Base-by-base conservation (phyloP, 2,797 vertebrate species). In the Poeciliopsis infans region DNA sequence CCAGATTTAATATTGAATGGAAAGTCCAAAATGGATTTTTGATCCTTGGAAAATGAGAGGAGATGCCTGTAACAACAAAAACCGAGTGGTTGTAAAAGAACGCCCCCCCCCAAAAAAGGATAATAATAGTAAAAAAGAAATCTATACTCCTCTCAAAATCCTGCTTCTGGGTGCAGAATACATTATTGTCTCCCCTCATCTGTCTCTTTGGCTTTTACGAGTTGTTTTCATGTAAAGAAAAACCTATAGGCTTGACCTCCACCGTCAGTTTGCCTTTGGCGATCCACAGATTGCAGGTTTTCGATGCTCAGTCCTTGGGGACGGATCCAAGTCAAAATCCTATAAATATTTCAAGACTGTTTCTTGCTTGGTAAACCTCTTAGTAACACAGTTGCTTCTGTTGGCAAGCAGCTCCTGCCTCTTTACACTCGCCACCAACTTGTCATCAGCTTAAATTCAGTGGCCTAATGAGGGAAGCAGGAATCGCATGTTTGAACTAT, bases 321-420 rank as follows among this genome's bases (percentile, higher is more conserved):
- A 96, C 86, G 90, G 92, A 94, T 97, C 96, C 88, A 88, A 96
- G 96, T 96, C 96, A 96, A 94, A 81, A 96, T 89, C 93, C 91
- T 92, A 96, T 96, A 96, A 98, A 97, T 97, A 98, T 97, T 98
- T 96, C 93, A 97, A 90, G 92, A 94, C 88, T 92, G 86, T 83
- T 88, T 87, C 88, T 87, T 83, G 90, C 94, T 94, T 91, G 90
- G 86, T 74, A 83, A 92, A 95, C 92, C 94, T 91, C 91, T 84
- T 70, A 46, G 87, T 92, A 94, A 92, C 88, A 82, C 88, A 87
- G 86, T 91, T 28, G 77, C 83, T 86, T 90, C 80, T 74, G 80
- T 89, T 90, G 90, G 89, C 90, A 78, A 85, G 76, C 83, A 47
- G 82, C 91, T 84, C 81, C 78, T 39, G 81, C 82, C 82, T 92